Evolutionary conservation across 2,888 invertebrate species (phyloP).

Genomic region (Meliscaeva auricollis): DNA sequence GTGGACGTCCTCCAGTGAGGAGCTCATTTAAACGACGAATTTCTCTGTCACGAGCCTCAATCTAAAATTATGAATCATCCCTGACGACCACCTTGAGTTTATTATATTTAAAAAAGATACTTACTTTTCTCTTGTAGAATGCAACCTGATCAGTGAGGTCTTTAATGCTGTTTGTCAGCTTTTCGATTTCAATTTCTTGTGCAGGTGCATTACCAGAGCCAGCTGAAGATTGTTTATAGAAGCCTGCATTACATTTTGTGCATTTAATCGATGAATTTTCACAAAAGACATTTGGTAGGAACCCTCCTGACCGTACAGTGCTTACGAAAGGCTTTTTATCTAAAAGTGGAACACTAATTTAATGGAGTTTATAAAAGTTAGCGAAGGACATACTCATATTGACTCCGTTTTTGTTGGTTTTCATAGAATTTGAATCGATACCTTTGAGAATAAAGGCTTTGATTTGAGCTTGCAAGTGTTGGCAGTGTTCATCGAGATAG

Average conservation of each 20-base stretch:
- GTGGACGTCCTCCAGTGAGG: constrained; percentile 89
- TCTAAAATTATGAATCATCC: too few relatives aligned
- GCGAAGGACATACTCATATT: constrained; percentile 75
- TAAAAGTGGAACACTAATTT: not conserved
- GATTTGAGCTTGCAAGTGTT: constrained; percentile 84
- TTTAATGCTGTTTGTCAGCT: constrained; percentile 83
- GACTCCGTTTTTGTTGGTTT: constrained; percentile 77
- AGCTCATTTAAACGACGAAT: constrained; percentile 88
- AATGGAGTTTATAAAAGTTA: not conserved
- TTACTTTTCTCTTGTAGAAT: constrained; percentile 84
- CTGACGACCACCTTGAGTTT: too few relatives aligned
- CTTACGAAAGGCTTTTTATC: constrained; percentile 83
- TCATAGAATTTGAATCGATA: constrained; percentile 82
- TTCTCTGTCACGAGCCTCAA: constrained; percentile 87
- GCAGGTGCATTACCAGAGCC: constrained; percentile 41
- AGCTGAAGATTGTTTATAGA: constrained; percentile 79
- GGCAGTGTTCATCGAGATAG: constrained; percentile 84
- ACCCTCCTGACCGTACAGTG: constrained; percentile 82
- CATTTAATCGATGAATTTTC: constrained; percentile 78
- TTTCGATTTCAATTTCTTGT: constrained; percentile 80
- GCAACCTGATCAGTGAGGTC: constrained; percentile 84
- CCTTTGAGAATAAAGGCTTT: constrained; percentile 84
- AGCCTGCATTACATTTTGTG: constrained; percentile 81
- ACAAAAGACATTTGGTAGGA: constrained; percentile 77
- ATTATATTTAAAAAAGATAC: not conserved